phyloP scores from a whole-genome alignment of 2,113 vertebrate genomes.

The Anolis sagrei region DNA sequence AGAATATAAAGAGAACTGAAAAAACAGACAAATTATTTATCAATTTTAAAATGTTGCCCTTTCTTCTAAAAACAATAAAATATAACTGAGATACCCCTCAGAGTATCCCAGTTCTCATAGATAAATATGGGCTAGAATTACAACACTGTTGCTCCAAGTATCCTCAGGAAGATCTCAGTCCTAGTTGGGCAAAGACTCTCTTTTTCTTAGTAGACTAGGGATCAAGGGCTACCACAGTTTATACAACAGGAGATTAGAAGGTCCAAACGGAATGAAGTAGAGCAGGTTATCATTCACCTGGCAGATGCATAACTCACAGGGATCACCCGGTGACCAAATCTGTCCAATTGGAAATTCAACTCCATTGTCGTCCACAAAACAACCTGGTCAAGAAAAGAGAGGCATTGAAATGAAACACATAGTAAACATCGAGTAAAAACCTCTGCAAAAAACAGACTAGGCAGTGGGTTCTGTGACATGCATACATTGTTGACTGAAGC shows the following conservation, averaged over 20 bases:
- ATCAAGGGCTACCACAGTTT: not conserved
- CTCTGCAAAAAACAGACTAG: not conserved
- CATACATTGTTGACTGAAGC: not conserved
- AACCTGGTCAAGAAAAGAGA: conserved; percentile 67
- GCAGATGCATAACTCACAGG: conserved; percentile 88
- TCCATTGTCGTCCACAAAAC: conserved; percentile 82
- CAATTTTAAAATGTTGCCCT: not conserved
- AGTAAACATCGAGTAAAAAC: not conserved
- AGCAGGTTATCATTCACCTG: conserved; percentile 84
- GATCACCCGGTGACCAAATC: conserved; percentile 86
- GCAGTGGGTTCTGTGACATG: not conserved
- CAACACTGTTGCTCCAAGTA: not conserved
- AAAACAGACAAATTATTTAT: not conserved
- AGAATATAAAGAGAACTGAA: not conserved
- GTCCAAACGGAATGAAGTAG: conserved; percentile 62
- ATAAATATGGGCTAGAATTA: not conserved
- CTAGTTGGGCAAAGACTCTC: not conserved
- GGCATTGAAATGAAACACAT: not conserved
- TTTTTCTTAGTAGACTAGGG: too few relatives aligned
- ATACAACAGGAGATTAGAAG: not conserved
- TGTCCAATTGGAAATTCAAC: conserved; percentile 83
- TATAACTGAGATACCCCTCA: not conserved
- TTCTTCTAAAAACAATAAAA: not conserved
- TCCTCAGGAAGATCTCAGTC: not conserved
- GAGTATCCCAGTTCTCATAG: not conserved